These are phyloP conservation scores for Nannobrachium achirus DNA, from an alignment of 2,113 vertebrate species.

Conservation along the genomic window DNA sequence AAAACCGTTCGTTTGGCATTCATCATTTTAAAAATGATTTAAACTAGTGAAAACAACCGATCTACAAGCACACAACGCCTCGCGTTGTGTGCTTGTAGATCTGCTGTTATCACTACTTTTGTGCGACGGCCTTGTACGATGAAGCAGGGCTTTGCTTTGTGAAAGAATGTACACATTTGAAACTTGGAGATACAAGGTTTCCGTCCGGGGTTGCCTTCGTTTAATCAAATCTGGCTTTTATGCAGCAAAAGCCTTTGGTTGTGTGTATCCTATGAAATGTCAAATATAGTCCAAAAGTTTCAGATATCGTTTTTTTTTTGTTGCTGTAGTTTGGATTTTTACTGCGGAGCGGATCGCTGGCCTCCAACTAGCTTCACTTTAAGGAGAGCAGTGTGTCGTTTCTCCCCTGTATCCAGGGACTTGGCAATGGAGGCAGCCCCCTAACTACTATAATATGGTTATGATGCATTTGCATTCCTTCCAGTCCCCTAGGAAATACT, in stretches of 20 bases:
- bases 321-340: constrained; percentile 34
- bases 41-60: no score
- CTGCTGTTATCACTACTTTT: no score
- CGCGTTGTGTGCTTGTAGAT: no score
- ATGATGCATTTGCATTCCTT: constrained; percentile 81
- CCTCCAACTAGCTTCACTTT: constrained; percentile 26
- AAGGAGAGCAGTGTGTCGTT: constrained; percentile 33
- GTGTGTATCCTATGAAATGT: constrained; percentile 57
- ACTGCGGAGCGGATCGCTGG: constrained; percentile 24
- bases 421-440: constrained; percentile 58
- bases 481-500: constrained; percentile 75
- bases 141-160: no score
- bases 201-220: constrained; percentile 36
- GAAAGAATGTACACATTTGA: no score
- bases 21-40: no score
- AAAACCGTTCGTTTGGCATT: no score
- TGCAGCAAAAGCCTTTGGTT: constrained; percentile 1
- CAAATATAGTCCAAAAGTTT: constrained; percentile 63
- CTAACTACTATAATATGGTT: constrained; percentile 77
- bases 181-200: no score
- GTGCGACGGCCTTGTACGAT: no score
- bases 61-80: no score
- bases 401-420: constrained; percentile 57
- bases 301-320: constrained; percentile 52
- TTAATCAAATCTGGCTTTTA: constrained; percentile 24